These are phyloP conservation scores for Neolamprologus devosi DNA, from an alignment of 2,113 vertebrate species.

Conservation along the genomic window DNA sequence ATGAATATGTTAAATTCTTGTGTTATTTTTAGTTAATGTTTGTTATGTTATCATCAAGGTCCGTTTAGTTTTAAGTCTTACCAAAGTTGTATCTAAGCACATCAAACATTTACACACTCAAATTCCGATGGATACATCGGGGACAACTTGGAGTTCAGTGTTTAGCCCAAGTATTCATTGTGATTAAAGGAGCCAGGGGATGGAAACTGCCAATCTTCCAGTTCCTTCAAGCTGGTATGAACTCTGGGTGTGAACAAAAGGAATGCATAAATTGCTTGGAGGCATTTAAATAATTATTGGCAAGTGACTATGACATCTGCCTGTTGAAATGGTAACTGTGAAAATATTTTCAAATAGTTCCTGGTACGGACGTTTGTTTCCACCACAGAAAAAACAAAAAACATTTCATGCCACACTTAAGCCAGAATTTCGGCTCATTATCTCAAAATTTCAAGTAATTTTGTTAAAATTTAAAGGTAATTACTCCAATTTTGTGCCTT, in stretches of 20 bases:
- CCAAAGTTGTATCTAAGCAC: not conserved
- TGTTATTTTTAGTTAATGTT: not conserved
- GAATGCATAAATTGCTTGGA: not conserved
- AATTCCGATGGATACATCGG: not conserved
- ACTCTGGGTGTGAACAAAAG: not conserved
- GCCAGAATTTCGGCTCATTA: not conserved
- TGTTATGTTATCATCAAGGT: not conserved
- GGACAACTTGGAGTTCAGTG: not conserved
- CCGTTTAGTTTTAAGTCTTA: rapidly evolving
- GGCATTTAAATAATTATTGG: not conserved
- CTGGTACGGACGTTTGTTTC: not conserved
- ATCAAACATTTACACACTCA: not conserved
- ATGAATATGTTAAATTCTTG: not conserved
- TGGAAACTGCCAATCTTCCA: not conserved
- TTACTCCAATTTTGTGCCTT: not conserved
- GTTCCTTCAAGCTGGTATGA: not conserved
- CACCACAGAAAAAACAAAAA: not conserved
- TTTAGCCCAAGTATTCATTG: not conserved
- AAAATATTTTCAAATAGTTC: not conserved
- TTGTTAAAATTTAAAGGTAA: rapidly evolving
- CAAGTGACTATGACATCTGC: not conserved
- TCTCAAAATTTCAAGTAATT: not conserved
- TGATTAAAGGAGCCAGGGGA: not conserved
- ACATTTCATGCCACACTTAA: not conserved
- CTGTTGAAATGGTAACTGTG: not conserved